Percentiles rank a stretch among this genome's conserved stretches.
These are phyloP conservation scores for Oxytorus armatus DNA, from an alignment of 2,888 invertebrate species.

Conservation along the genomic window DNA sequence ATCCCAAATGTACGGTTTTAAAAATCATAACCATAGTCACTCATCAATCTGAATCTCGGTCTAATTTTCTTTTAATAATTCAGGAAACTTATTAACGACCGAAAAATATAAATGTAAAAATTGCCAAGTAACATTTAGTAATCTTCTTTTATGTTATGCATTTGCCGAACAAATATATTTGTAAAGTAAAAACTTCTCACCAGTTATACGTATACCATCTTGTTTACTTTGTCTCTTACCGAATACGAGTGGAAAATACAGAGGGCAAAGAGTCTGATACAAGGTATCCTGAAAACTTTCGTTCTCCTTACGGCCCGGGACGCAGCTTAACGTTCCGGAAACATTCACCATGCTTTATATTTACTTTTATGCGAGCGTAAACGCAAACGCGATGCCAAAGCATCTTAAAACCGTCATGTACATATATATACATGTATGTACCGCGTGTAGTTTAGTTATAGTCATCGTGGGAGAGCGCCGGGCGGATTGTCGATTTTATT, in stretches of 20 bases:
- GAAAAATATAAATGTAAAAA: too few species aligned
- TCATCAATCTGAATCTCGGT: background rate
- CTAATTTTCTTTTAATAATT: slow-evolving; percentile 6
- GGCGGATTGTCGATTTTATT: slow-evolving; percentile 79
- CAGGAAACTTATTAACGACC: too few species aligned
- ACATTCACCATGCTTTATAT: slow-evolving; percentile 80
- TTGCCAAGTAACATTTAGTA: too few species aligned
- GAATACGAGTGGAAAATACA: slow-evolving; percentile 30
- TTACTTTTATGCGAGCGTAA: slow-evolving; percentile 82
- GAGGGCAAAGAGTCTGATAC: background rate
- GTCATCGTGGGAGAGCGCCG: slow-evolving; percentile 39
- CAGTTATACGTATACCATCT: background rate
- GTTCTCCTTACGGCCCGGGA: slow-evolving; percentile 48
- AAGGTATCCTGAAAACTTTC: slow-evolving; percentile 43
- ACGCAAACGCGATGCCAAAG: slow-evolving; percentile 75
- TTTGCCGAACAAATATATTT: too few species aligned
- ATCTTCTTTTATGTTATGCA: too few species aligned
- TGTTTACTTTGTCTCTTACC: slow-evolving; percentile 24
- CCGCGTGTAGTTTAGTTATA: slow-evolving; percentile 50
- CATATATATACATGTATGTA: slow-evolving; percentile 3
- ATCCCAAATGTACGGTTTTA: background rate
- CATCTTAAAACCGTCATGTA: slow-evolving; percentile 9
- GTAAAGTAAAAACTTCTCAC: too few species aligned
- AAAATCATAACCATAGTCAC: slow-evolving; percentile 1
- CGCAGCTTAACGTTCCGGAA: slow-evolving; percentile 80